These are phyloP conservation scores for Gastracanthus pulcherrimus DNA, from an alignment of 2,888 invertebrate genomes.

Conservation along the genomic window DNA sequence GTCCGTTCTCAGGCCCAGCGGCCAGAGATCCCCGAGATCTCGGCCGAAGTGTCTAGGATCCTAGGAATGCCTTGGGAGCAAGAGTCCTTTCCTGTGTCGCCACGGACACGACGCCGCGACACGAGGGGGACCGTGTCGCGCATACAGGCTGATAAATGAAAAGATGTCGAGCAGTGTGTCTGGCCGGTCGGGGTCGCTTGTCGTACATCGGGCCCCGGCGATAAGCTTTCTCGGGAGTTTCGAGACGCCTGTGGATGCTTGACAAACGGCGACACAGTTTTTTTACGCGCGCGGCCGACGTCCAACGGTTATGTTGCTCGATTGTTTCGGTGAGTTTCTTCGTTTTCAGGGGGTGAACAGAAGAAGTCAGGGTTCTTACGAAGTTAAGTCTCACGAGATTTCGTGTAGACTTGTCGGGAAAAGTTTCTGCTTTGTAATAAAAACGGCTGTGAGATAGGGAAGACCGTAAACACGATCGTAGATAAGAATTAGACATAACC, in stretches of 20 bases:
- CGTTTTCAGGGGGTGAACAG: not conserved
- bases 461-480: not conserved
- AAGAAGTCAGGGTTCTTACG: not conserved
- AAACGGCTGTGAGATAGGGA: not conserved
- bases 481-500: not conserved
- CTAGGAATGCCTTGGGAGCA: slow-evolving; percentile 12
- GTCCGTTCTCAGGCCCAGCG: not conserved
- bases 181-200: slow-evolving; percentile 2
- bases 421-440: slow-evolving; percentile 9
- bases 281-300: not conserved
- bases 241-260: not conserved
- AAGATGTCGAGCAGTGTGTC: slow-evolving; percentile 24
- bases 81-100: not conserved
- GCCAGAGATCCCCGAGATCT: not conserved
- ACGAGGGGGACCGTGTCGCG: not conserved
- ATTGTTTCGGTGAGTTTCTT: slow-evolving; percentile 27
- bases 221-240: slow-evolving; percentile 29
- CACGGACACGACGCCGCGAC: not conserved
- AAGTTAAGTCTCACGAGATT: not conserved
- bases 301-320: not conserved
- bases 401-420: not conserved
- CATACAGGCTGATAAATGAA: slow-evolving; percentile 44
- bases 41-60: not conserved
- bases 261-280: slow-evolving; percentile 27
- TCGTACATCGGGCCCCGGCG: slow-evolving; percentile 13